A percentile compares a stretch with the other conserved stretches of the same genome.
Conservation (phyloP, 2,113 vertebrate genomes). For the Sphyrna mokarran region DNA sequence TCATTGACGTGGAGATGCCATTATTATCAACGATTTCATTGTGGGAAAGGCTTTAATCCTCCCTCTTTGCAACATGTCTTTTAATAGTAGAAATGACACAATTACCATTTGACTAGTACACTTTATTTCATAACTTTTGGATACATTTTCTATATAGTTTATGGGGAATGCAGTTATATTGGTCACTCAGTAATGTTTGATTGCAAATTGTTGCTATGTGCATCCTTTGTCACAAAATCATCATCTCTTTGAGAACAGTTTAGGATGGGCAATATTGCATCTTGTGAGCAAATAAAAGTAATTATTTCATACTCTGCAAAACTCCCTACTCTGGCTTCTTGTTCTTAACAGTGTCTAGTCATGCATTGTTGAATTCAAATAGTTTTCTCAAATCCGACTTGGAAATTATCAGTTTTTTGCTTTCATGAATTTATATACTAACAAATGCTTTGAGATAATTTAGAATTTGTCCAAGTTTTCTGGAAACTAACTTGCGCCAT, state of each 20-base stretch:
- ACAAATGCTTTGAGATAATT: neutral
- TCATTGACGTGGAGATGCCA: too few relatives aligned
- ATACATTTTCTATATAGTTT: neutral
- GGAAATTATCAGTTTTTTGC: neutral
- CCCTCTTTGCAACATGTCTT: neutral
- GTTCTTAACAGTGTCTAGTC: too few relatives aligned
- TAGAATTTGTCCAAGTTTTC: neutral
- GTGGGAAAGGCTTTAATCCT: neutral
- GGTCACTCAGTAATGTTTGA: neutral
- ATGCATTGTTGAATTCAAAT: neutral
- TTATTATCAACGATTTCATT: neutral
- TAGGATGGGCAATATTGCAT: neutral
- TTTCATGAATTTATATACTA: too few relatives aligned
- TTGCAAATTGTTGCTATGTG: neutral
- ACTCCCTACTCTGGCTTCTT: neutral
- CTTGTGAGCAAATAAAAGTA: neutral
- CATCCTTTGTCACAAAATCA: neutral
- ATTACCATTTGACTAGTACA: neutral
- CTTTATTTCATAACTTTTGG: neutral
- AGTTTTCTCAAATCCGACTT: neutral
- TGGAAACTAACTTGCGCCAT: neutral
- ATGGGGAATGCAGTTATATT: neutral
- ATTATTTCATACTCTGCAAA: neutral
- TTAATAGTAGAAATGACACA: neutral
- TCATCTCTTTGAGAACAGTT: neutral